These are phyloP conservation scores for Synanthedon andrenaeformis DNA, from an alignment of 2,888 invertebrate genomes.

Conservation along the genomic window DNA sequence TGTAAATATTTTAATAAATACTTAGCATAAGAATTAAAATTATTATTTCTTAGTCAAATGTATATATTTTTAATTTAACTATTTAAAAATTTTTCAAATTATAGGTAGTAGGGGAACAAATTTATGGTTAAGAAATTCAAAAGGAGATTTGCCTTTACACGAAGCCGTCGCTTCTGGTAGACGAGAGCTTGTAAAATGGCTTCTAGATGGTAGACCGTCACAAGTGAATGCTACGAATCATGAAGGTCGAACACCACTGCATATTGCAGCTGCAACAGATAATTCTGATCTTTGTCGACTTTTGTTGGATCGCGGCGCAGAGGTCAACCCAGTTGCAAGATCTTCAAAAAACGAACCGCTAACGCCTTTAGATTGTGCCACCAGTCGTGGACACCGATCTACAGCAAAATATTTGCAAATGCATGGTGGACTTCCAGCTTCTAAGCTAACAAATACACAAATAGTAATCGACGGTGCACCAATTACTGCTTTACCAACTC, in stretches of 20 bases:
- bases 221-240: constrained; percentile 90
- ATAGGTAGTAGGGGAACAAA: constrained; percentile 78
- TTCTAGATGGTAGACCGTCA: constrained; percentile 84
- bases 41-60: too few species aligned
- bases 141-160: constrained; percentile 95
- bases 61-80: background rate
- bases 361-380: constrained; percentile 92
- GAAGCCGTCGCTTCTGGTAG: constrained; percentile 95
- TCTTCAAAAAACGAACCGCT: constrained; percentile 86
- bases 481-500: constrained; percentile 52
- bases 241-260: constrained; percentile 92
- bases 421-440: constrained; percentile 88
- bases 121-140: constrained; percentile 90
- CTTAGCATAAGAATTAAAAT: too few species aligned
- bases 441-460: constrained; percentile 70
- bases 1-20: too few species aligned
- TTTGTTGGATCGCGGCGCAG: constrained; percentile 84
- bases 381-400: constrained; percentile 86
- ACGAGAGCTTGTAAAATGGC: constrained; percentile 89
- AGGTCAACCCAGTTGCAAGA: constrained; percentile 86
- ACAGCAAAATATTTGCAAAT: constrained; percentile 94
- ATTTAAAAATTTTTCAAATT: constrained; percentile 6
- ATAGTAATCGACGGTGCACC: constrained; percentile 56
- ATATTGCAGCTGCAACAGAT: constrained; percentile 94
- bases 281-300: constrained; percentile 93